Evolutionary conservation across 2,888 invertebrate species (phyloP).

Genomic region (Venustoraphidia nigricollis): DNA sequence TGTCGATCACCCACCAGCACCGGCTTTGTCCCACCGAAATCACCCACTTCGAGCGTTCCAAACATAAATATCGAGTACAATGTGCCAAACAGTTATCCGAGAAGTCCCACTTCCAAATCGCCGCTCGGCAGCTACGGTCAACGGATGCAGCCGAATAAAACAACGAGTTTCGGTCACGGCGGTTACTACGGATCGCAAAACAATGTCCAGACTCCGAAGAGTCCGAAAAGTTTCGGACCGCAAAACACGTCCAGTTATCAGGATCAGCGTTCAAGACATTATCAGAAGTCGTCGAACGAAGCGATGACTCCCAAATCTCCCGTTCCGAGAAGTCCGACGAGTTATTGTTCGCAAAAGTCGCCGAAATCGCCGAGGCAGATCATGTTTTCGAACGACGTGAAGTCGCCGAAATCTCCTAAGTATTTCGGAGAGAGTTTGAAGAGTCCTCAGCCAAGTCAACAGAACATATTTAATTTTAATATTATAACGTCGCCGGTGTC

Average conservation of each 20-base stretch:
- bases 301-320: not conserved
- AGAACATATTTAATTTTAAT: conserved; percentile 19
- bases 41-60: too few relatives aligned
- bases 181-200: not conserved
- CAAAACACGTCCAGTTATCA: not conserved
- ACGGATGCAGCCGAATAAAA: too few relatives aligned
- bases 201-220: not conserved
- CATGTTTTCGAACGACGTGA: conserved; percentile 9
- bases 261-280: not conserved
- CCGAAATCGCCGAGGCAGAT: conserved; percentile 13
- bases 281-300: not conserved
- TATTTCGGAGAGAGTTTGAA: conserved; percentile 7
- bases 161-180: too few relatives aligned
- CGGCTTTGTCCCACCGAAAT: too few relatives aligned
- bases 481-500: conserved; percentile 24
- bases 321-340: not conserved
- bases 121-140: too few relatives aligned
- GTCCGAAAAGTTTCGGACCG: not conserved
- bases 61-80: too few relatives aligned
- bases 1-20: too few relatives aligned
- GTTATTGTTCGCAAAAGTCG: conserved; percentile 7
- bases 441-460: conserved; percentile 8
- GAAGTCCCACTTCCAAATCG: too few relatives aligned
- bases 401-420: conserved; percentile 8
- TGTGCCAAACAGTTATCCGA: too few relatives aligned